phyloP scores from a whole-genome alignment of 1,140 invertebrate species.

The Mizuhopecten yessoensis region DNA sequence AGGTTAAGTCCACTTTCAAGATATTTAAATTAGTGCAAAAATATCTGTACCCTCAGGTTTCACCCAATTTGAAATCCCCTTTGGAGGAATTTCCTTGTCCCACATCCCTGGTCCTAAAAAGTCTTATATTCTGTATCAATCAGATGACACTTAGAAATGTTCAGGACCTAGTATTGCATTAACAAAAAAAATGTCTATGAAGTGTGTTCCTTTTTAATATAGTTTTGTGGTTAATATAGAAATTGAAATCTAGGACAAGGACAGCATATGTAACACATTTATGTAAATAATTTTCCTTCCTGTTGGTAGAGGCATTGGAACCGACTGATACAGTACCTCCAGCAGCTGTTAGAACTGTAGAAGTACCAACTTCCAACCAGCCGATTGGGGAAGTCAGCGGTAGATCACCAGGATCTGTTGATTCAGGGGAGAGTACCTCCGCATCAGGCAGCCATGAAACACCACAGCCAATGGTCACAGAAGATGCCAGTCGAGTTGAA shows the following conservation, averaged over 20 bases:
- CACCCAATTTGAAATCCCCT: too few relatives aligned
- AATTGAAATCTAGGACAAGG: conserved; percentile 41
- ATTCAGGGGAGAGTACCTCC: background rate
- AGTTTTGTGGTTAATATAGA: too few relatives aligned
- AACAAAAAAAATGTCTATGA: too few relatives aligned
- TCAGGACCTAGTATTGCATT: too few relatives aligned
- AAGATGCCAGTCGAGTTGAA: background rate
- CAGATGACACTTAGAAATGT: too few relatives aligned
- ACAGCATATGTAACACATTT: conserved; percentile 40
- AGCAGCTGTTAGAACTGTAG: conserved; percentile 49
- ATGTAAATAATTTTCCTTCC: background rate
- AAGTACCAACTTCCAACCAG: background rate
- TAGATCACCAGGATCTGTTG: background rate
- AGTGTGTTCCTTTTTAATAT: too few relatives aligned
- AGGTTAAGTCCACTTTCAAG: too few relatives aligned
- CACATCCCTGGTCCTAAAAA: too few relatives aligned
- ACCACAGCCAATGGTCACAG: background rate
- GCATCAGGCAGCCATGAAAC: background rate
- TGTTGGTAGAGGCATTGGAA: background rate
- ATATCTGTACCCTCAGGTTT: too few relatives aligned
- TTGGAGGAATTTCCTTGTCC: too few relatives aligned
- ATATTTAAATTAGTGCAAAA: too few relatives aligned
- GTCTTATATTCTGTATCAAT: too few relatives aligned
- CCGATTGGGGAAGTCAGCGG: background rate
- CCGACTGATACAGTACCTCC: conserved; percentile 36